Conservation (phyloP, 2,888 invertebrate species). For the Autographa gamma region DNA sequence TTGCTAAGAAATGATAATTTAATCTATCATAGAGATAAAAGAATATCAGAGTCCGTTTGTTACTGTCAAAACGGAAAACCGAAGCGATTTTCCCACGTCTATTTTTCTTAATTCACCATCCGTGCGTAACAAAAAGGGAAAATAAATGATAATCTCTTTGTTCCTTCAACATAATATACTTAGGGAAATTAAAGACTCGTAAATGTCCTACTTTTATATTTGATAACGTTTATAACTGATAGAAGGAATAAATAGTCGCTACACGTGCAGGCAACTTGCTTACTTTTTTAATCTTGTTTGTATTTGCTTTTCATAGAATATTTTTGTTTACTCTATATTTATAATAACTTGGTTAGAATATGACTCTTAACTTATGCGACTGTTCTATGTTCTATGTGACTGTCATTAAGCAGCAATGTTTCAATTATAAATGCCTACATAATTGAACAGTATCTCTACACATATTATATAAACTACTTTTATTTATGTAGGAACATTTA, state of each 20-base stretch:
- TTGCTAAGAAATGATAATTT: not conserved
- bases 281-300: not conserved
- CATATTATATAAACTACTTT: too few relatives aligned
- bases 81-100: slow-evolving; percentile 10
- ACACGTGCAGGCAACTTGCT: not conserved
- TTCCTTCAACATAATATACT: slow-evolving; percentile 5
- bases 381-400: too few relatives aligned
- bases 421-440: too few relatives aligned
- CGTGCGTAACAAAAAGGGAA: slow-evolving; percentile 7
- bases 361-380: too few relatives aligned
- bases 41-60: not conserved
- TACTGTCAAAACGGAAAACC: not conserved
- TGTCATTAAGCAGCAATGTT: too few relatives aligned
- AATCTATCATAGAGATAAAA: slow-evolving; percentile 1
- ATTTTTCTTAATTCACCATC: slow-evolving; percentile 12
- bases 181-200: slow-evolving; percentile 24
- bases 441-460: too few relatives aligned
- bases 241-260: not conserved
- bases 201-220: slow-evolving; percentile 16
- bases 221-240: not conserved
- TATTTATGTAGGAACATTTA: too few relatives aligned
- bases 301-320: not conserved
- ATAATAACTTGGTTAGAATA: too few relatives aligned
- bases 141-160: slow-evolving; percentile 6
- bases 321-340: not conserved